These are phyloP conservation scores for Campopleginae sp. DNA, from an alignment of 2,888 invertebrate genomes.

Conservation along the genomic window DNA sequence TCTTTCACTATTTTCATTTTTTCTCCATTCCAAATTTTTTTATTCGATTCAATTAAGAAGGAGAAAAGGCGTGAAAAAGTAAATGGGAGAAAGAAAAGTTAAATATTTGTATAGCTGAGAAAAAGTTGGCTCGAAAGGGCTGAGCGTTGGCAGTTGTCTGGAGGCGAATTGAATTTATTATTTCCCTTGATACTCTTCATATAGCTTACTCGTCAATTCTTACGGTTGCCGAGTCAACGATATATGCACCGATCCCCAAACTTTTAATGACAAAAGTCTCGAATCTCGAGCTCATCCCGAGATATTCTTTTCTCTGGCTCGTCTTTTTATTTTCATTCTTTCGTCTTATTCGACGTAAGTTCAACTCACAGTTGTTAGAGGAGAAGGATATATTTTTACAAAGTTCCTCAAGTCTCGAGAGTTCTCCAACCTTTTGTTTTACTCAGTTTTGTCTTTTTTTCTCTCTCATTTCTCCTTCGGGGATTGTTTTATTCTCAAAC, in stretches of 20 bases:
- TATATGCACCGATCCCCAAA: conserved; percentile 50
- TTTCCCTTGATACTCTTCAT: conserved; percentile 25
- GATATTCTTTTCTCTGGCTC: conserved; percentile 1
- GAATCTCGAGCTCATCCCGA: conserved; percentile 4
- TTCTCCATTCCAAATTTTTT: not conserved
- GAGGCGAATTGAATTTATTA: conserved; percentile 60
- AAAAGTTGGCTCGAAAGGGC: conserved; percentile 26
- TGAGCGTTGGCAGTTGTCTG: conserved; percentile 9
- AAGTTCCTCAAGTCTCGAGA: not conserved
- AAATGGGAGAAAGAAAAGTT: not conserved
- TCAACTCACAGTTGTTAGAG: not conserved
- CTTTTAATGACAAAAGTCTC: conserved; percentile 73
- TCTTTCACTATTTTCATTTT: not conserved
- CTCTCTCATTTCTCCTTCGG: conserved; percentile 17
- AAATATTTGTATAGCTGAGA: conserved; percentile 11
- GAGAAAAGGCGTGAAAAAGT: not conserved
- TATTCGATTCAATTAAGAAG: not conserved
- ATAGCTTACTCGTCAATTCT: conserved; percentile 4
- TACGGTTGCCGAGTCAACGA: conserved; percentile 22
- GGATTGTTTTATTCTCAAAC: conserved; percentile 63
- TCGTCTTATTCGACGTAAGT: not conserved
- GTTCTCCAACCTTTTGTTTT: not conserved
- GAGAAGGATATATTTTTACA: not conserved
- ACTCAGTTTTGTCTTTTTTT: not conserved
- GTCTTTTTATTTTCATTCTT: conserved; percentile 8